Base-by-base conservation (phyloP, 2,113 vertebrate species). In the Pyxicephalus adspersus region DNA sequence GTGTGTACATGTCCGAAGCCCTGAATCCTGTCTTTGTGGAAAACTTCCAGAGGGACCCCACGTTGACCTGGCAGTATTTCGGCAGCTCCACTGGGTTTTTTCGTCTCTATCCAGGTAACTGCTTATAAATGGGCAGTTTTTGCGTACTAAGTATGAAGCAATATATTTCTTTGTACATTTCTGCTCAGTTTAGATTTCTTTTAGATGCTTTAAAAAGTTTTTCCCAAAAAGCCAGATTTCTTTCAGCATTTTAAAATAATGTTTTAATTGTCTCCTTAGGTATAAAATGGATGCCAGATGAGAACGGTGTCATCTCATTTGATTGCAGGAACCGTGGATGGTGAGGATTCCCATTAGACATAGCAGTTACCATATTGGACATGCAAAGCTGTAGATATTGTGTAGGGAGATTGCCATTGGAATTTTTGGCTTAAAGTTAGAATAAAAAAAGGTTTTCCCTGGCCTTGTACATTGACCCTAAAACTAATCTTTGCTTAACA, bases 41-140 rank as follows among this genome's bases (percentile, higher is more conserved):
- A 50, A 99, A 99, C 89, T 99, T 97, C 50, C 91, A 93, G 86
- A 93, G 94, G 86, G 97, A 99, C 83, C 95, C 97, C 0, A 98
- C 97, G 0, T 88, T 99, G 77, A 98, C 95, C 29, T 99, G 97
- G 97, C 97, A 99, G 79, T 99, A 98, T 86, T 99, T 98, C 50
- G 97, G 97, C 86, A 98, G 97, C 22, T 89, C 96, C n/a, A 91
- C 96, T 0, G 97, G 97, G 51, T 99, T 99, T 89, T 98, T 99
- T 88, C 93, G 97, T 77, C 94, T 98, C n/a, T 99, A 98, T 70
- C 97, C 97, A 83, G 97, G 97, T 98, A 87, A 79, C 4, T 65
- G 26, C 64, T 65, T 16, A 5, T 31, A 25, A 9, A 2, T 60
- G 3, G n/a, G n/a, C 11, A 60, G 20, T 60, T 60, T 20, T 5